Percentiles rank a stretch among this genome's conserved stretches.
Conservation (phyloP, 2,888 invertebrate genomes). For the Ectobius pallidus region DNA sequence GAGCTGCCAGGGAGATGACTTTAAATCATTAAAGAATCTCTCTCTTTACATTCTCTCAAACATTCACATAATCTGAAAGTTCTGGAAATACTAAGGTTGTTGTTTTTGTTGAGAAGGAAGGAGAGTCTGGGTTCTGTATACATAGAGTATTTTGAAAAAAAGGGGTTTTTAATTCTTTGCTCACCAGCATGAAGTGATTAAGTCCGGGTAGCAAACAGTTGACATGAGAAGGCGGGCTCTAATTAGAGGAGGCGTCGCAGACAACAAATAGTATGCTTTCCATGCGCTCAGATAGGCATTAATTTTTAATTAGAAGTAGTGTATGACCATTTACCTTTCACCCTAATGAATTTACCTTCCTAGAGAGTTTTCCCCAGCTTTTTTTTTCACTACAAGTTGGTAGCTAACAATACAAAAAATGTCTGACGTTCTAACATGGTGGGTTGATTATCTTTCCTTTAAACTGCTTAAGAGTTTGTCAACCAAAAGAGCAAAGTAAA, state of each 20-base stretch:
- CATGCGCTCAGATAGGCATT: slow-evolving; percentile 26
- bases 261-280: background rate
- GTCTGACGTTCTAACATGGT: background rate
- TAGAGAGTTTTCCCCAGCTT: background rate
- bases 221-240: background rate
- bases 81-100: too few relatives aligned
- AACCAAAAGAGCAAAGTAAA: background rate
- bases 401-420: background rate
- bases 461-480: background rate
- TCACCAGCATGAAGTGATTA: background rate
- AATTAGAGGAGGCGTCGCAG: background rate
- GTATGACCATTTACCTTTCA: background rate
- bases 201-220: background rate
- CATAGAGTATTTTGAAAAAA: too few relatives aligned
- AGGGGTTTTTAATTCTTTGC: background rate
- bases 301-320: slow-evolving; percentile 21
- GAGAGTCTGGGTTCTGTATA: too few relatives aligned
- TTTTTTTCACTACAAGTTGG: background rate
- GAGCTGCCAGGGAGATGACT: too few relatives aligned
- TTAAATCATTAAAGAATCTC: too few relatives aligned
- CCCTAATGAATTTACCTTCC: background rate
- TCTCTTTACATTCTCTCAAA: too few relatives aligned
- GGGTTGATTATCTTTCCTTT: background rate
- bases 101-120: too few relatives aligned
- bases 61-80: too few relatives aligned